Evolutionary conservation across 2,888 invertebrate genomes (phyloP).

Genomic region (Alcis repandata): DNA sequence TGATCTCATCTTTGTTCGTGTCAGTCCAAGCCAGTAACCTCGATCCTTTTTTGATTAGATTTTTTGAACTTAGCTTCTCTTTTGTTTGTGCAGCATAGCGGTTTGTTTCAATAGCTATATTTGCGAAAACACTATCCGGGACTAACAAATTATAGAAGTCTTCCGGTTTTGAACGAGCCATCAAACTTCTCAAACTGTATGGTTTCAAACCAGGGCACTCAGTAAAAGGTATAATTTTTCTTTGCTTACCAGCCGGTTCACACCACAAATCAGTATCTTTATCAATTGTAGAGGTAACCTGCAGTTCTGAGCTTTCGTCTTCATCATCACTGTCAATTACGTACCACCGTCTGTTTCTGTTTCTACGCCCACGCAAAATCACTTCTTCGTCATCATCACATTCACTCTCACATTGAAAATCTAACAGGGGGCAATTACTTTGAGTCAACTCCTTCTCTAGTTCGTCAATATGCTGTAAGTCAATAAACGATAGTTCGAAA

Average conservation of each 20-base stretch:
- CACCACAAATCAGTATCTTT: slow-evolving; percentile 30
- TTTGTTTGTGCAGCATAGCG: background rate
- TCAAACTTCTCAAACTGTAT: background rate
- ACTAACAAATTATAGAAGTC: slow-evolving; percentile 1
- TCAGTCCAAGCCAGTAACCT: background rate
- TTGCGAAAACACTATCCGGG: background rate
- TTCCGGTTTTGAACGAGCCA: background rate
- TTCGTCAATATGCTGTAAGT: background rate
- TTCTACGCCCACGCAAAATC: background rate
- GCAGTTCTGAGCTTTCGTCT: background rate
- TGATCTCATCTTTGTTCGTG: background rate
- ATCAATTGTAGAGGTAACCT: background rate
- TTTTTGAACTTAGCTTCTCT: background rate
- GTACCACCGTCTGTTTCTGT: background rate
- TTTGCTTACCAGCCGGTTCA: slow-evolving; percentile 50
- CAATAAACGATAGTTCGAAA: background rate
- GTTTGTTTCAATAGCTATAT: background rate
- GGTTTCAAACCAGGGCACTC: slow-evolving; percentile 44
- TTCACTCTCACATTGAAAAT: background rate
- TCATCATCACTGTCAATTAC: background rate
- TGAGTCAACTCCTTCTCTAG: background rate
- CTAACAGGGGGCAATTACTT: background rate
- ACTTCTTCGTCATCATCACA: background rate
- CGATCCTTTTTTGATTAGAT: background rate
- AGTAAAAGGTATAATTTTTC: slow-evolving; percentile 48